These are phyloP conservation scores for Mellivora capensis DNA, from an alignment of 2,113 vertebrate genomes.

Conservation along the genomic window DNA sequence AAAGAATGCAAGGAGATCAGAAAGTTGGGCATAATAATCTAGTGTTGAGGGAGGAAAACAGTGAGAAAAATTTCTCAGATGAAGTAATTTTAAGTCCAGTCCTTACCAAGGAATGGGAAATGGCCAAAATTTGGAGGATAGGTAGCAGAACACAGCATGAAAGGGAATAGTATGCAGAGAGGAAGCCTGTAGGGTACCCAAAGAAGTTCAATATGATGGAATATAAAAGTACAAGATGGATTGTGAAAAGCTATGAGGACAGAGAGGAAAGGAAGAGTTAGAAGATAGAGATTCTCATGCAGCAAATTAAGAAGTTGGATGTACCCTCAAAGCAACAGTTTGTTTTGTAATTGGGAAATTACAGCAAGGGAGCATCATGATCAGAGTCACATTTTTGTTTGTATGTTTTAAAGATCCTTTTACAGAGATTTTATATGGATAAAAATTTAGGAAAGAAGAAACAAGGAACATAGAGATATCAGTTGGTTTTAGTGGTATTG, in stretches of 20 bases:
- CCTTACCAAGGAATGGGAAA: neutral
- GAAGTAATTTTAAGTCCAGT: neutral
- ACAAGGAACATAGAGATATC: neutral
- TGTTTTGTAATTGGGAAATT: neutral
- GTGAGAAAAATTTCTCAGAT: neutral
- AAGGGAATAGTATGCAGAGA: neutral
- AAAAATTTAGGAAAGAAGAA: neutral
- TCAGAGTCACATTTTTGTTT: neutral
- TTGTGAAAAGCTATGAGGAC: neutral
- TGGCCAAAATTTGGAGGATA: neutral
- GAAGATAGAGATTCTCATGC: neutral
- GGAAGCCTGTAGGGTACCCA: neutral
- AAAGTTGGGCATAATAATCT: neutral
- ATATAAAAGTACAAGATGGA: neutral
- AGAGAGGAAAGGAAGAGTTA: neutral
- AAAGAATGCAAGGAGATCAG: neutral
- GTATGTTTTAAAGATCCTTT: neutral
- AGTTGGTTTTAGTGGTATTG: neutral
- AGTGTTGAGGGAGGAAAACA: neutral
- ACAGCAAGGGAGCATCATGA: neutral
- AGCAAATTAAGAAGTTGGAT: neutral
- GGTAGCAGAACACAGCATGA: neutral
- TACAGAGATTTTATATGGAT: neutral
- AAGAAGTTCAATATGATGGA: neutral
- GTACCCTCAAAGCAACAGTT: neutral